Evolutionary conservation across 2,113 vertebrate species (phyloP).

Genomic region (Hippocampus barbouri): DNA sequence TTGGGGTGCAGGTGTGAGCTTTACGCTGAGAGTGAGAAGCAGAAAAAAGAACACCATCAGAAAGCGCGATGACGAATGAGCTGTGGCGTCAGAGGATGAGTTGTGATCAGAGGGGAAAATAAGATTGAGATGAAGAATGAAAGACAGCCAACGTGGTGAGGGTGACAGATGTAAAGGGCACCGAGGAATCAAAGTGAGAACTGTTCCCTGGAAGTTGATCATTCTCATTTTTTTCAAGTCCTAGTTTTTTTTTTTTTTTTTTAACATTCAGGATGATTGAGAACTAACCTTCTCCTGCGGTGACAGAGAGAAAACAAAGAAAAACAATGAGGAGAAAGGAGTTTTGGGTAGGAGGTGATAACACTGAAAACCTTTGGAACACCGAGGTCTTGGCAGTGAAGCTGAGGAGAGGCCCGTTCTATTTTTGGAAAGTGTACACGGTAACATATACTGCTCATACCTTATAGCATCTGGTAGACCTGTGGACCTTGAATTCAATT

Average conservation of each 20-base stretch:
- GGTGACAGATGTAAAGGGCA: conserved; percentile 37
- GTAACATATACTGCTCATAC: conserved; percentile 41
- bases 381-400: conserved; percentile 49
- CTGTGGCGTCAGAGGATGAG: conserved; percentile 9
- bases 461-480: conserved; percentile 48
- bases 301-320: conserved; percentile 29
- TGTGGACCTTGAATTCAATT: conserved; percentile 29
- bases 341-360: conserved; percentile 58
- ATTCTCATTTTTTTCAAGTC: not conserved
- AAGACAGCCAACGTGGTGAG: conserved; percentile 30
- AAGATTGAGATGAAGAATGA: conserved; percentile 33
- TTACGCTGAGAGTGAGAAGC: conserved; percentile 13
- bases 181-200: conserved; percentile 43
- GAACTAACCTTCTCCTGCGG: conserved; percentile 53
- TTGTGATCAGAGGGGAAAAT: conserved; percentile 17
- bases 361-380: conserved; percentile 48
- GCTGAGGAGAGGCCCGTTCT: conserved; percentile 61
- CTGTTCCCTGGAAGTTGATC: conserved; percentile 45
- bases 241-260: conserved; percentile 30
- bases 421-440: conserved; percentile 64
- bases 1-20: not conserved
- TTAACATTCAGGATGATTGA: conserved; percentile 61
- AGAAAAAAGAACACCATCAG: not conserved
- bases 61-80: conserved; percentile 6
- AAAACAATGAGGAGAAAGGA: conserved; percentile 44